phyloP scores from a whole-genome alignment of 2,888 invertebrate species.

The Ochropacha duplaris region DNA sequence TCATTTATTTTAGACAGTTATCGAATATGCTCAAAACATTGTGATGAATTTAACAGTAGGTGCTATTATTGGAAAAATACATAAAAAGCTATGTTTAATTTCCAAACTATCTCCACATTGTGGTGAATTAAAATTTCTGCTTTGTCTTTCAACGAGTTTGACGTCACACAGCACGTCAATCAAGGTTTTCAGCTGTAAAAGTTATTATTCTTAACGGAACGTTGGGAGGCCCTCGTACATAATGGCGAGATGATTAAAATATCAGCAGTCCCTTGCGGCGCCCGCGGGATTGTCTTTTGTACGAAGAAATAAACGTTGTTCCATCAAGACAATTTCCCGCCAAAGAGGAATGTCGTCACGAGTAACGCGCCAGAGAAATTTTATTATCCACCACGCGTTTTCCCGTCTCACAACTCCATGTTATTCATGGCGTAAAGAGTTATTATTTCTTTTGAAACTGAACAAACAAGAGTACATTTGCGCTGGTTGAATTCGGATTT shows the following conservation, averaged over 20 bases:
- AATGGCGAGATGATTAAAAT: slow-evolving; percentile 58
- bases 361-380: slow-evolving; percentile 41
- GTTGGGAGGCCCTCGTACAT: slow-evolving; percentile 31
- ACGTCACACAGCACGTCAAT: background rate
- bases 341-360: slow-evolving; percentile 42
- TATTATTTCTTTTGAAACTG: slow-evolving; percentile 41
- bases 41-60: too few relatives aligned
- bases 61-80: background rate
- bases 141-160: background rate
- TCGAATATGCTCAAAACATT: slow-evolving; percentile 9
- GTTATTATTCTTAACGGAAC: slow-evolving; percentile 37
- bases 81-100: too few relatives aligned
- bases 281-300: slow-evolving; percentile 40
- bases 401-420: slow-evolving; percentile 36
- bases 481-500: slow-evolving; percentile 22
- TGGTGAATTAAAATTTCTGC: background rate
- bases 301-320: slow-evolving; percentile 43
- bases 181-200: slow-evolving; percentile 34
- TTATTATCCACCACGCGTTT: slow-evolving; percentile 42
- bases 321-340: slow-evolving; percentile 49
- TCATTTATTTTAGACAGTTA: slow-evolving; percentile 26
- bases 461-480: slow-evolving; percentile 31
- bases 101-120: too few relatives aligned
- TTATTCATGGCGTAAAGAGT: slow-evolving; percentile 45
- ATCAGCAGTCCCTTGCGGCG: slow-evolving; percentile 42